Evolutionary conservation across 1,140 invertebrate genomes (phyloP), one percentile per base, ranked within the genome.

Genomic region (Mactra quadrangularis): DNA sequence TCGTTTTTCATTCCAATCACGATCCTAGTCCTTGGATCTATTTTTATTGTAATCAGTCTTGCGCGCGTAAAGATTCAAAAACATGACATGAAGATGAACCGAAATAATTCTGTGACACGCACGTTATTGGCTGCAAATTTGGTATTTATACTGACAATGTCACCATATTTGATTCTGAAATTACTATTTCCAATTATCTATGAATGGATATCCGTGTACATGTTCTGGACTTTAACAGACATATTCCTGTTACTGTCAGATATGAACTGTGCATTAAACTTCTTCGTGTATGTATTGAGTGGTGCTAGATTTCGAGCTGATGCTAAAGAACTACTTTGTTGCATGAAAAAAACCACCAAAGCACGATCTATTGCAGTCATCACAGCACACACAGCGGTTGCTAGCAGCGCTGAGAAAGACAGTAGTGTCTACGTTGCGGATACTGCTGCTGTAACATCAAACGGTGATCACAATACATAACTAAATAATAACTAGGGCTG

Each of bases 211-310:
- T 66, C 62, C 1, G 3, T 22, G 0, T 45, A 66, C 25, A 9
- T 66, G 3, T 66, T 45, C 38, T 66, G 62, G 62, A 66, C 62
- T n/a, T 19, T 66, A 1, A 19, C 15, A 25, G 62, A 66, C 22
- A 25, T 22, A 3, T 53, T 71, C 17, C 22, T 71, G 47, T 53
- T 71, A 17, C 15, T 71, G 4, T 71, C 66, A 4, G 50, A 71
- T 53, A 50, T 52, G 27, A 71, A 71, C 22, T 38, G 35, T 9
- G 66, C 66, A 2, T n/a, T 71, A 33, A 71, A 71, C 45, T 71
- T 71, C 66, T 71, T 53, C 27, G 45, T 71, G 17, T 71, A 71
- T 22, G 50, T 71, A 25, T 29, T 71, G 1, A 52, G 50, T 31
- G 66, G 66, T 2, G 41, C 66, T 1, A 15, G 66, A 35, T 71